Evolutionary conservation across 2,797 vertebrate genomes (phyloP).

Genomic region (Phyllotis vaccarum): DNA sequence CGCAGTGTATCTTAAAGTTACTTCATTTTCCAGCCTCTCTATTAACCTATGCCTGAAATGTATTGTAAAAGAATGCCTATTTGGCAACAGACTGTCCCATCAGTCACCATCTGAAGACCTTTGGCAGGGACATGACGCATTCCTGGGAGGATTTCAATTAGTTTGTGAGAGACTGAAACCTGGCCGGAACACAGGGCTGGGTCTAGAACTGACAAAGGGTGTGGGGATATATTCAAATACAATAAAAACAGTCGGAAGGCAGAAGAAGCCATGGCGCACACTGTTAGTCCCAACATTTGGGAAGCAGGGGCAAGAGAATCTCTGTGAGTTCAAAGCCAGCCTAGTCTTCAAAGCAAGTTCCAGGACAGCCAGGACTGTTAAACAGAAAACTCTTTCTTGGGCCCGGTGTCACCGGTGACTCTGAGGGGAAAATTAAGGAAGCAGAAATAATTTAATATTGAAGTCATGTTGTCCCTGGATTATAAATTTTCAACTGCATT

Average conservation of each 20-base stretch:
- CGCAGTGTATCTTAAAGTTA: not conserved
- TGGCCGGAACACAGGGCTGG: slow-evolving; percentile 84
- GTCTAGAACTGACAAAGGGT: slow-evolving; percentile 81
- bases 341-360: too few species aligned
- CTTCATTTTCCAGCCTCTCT: slow-evolving; percentile 71
- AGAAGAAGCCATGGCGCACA: too few species aligned
- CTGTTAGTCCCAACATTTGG: too few species aligned
- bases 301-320: too few species aligned
- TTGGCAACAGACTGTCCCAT: slow-evolving; percentile 85
- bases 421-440: not conserved
- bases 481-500: not conserved
- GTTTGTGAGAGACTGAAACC: slow-evolving; percentile 83
- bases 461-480: not conserved
- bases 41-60: slow-evolving; percentile 83
- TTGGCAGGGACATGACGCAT: slow-evolving; percentile 86
- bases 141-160: slow-evolving; percentile 88
- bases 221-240: too few species aligned
- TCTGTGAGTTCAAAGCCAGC: too few species aligned
- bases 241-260: too few species aligned
- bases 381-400: too few species aligned
- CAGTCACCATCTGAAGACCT: slow-evolving; percentile 84
- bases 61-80: slow-evolving; percentile 85
- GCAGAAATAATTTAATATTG: not conserved
- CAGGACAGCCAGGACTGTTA: too few species aligned
- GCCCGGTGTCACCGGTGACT: not conserved